Evolutionary conservation across 2,113 vertebrate species (phyloP).

Genomic region (Cyanistes caeruleus): DNA sequence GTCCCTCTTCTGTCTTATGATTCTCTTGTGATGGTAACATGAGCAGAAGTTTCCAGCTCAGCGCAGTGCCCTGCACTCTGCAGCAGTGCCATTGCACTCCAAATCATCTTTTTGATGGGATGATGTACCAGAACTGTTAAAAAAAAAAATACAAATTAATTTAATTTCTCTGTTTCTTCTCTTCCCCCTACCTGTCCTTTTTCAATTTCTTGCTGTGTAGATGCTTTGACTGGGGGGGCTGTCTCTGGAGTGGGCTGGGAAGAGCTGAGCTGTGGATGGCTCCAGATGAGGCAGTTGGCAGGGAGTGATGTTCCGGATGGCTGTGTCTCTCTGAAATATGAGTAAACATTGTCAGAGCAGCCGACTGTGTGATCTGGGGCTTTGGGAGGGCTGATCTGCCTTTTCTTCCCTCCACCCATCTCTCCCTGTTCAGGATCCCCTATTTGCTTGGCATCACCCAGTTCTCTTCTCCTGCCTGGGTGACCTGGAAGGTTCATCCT

Average conservation of each 20-base stretch:
- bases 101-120: neutral
- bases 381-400: neutral
- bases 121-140: neutral
- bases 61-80: neutral
- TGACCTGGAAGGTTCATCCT: constrained; percentile 10
- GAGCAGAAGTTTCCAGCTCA: neutral
- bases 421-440: neutral
- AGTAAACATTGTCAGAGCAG: constrained; percentile 64
- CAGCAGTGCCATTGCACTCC: fast-evolving
- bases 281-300: constrained; percentile 73
- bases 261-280: constrained; percentile 19
- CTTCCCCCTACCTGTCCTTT: neutral
- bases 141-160: neutral
- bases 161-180: neutral
- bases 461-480: neutral
- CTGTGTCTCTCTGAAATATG: constrained; percentile 65
- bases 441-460: neutral
- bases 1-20: constrained; percentile 7
- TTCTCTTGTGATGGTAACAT: neutral
- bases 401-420: neutral
- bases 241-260: neutral
- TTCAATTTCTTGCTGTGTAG: neutral
- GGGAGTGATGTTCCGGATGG: constrained; percentile 64
- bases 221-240: neutral
- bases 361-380: neutral